These are phyloP conservation scores for Ferdinandea cuprea DNA, from an alignment of 2,888 invertebrate species.

Conservation along the genomic window DNA sequence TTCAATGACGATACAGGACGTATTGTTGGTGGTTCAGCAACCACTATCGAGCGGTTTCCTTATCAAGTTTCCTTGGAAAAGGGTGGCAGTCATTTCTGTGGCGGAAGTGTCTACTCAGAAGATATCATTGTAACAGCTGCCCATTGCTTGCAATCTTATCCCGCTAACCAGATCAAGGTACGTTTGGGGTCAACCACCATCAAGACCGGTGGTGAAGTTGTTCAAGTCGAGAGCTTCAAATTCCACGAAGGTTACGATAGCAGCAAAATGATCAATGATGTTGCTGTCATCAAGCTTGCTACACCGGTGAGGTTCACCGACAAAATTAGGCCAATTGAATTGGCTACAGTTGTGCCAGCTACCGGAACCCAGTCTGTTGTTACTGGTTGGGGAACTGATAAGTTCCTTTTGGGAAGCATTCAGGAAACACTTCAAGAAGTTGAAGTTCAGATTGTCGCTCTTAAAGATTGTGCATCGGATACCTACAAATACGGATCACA, in stretches of 20 bases:
- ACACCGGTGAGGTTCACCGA: constrained; percentile 77
- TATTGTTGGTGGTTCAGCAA: constrained; percentile 83
- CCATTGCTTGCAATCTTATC: constrained; percentile 80
- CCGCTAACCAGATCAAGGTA: constrained; percentile 77
- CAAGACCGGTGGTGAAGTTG: constrained; percentile 80
- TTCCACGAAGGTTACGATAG: constrained; percentile 80
- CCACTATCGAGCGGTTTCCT: constrained; percentile 82
- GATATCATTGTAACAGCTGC: constrained; percentile 82
- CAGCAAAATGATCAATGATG: constrained; percentile 81
- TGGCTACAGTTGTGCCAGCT: constrained; percentile 77
- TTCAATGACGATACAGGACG: constrained; percentile 76
- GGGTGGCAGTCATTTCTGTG: constrained; percentile 82
- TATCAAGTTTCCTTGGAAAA: constrained; percentile 83
- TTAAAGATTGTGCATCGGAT: constrained; percentile 63
- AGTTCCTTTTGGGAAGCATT: constrained; percentile 75
- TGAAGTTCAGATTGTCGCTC: constrained; percentile 76
- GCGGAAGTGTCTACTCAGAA: constrained; percentile 82
- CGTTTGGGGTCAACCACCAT: constrained; percentile 81
- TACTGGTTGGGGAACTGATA: constrained; percentile 81
- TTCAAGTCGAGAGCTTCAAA: constrained; percentile 78
- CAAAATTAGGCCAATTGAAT: constrained; percentile 75
- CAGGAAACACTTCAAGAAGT: constrained; percentile 76
- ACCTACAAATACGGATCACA: constrained; percentile 77
- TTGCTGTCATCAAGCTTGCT: constrained; percentile 81
- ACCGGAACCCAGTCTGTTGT: constrained; percentile 79